phyloP scores from a whole-genome alignment of 1,140 invertebrate species.

The Pantala flavescens region DNA sequence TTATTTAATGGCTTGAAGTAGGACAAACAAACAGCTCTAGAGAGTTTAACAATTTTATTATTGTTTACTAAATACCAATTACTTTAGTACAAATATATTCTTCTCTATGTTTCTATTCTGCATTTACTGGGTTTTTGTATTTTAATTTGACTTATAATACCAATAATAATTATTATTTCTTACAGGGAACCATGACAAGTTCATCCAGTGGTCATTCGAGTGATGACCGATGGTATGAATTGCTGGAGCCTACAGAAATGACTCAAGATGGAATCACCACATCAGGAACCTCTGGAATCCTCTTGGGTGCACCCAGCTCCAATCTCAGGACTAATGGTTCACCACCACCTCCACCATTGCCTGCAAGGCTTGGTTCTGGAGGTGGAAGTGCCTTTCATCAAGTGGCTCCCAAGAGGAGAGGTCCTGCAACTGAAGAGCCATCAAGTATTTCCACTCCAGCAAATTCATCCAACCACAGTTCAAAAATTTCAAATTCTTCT shows the following conservation, averaged over 20 bases:
- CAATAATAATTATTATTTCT: too few species aligned
- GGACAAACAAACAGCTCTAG: too few species aligned
- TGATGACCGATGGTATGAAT: constrained; percentile 56
- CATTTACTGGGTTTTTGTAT: too few species aligned
- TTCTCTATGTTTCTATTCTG: too few species aligned
- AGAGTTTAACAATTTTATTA: too few species aligned
- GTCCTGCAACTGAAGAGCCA: background rate
- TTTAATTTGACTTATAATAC: too few species aligned
- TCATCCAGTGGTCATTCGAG: constrained; percentile 54
- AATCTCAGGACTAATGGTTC: constrained; percentile 23
- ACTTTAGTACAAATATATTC: too few species aligned
- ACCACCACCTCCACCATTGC: constrained; percentile 42
- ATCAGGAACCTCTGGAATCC: background rate
- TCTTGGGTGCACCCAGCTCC: background rate
- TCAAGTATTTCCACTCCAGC: background rate
- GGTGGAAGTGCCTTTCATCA: constrained; percentile 26
- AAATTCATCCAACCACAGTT: background rate
- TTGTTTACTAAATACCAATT: too few species aligned
- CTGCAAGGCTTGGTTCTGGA: constrained; percentile 32
- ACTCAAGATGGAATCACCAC: constrained; percentile 17
- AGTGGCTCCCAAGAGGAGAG: constrained; percentile 19
- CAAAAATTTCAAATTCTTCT: background rate
- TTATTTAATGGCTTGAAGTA: too few species aligned
- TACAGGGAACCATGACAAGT: constrained; percentile 45
- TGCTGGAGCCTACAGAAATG: constrained; percentile 33